Conservation (phyloP, 1,140 invertebrate genomes). For the Drosophila pandora region DNA sequence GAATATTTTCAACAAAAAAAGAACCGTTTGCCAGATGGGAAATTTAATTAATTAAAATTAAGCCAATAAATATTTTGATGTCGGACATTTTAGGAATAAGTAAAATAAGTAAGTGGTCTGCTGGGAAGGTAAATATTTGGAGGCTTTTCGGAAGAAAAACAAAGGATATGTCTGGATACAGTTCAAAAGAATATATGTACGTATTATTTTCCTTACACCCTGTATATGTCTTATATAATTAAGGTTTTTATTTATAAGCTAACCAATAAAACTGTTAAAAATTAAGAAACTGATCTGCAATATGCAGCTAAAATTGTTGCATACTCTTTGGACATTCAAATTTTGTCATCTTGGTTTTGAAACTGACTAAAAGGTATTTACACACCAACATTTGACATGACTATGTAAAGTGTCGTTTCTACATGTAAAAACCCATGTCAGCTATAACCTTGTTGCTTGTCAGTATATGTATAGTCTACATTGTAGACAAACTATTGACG, state of each 20-base stretch:
- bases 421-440: no score
- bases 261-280: not conserved
- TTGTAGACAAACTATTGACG: no score
- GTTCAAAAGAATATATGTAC: no score
- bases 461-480: no score
- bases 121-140: not conserved
- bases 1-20: not conserved
- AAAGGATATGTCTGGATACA: no score
- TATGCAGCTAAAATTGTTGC: not conserved
- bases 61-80: not conserved
- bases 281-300: not conserved
- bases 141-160: no score
- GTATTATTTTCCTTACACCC: no score
- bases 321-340: not conserved
- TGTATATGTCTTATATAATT: not conserved
- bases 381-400: no score
- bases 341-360: not conserved
- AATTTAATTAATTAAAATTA: constrained; percentile 45
- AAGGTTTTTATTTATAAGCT: not conserved
- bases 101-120: not conserved
- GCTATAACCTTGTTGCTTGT: no score
- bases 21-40: constrained; percentile 28
- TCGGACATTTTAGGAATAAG: not conserved
- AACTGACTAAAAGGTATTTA: not conserved
- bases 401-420: no score